These are phyloP conservation scores for Pheosia gnoma DNA, from an alignment of 2,888 invertebrate species.

Conservation along the genomic window DNA sequence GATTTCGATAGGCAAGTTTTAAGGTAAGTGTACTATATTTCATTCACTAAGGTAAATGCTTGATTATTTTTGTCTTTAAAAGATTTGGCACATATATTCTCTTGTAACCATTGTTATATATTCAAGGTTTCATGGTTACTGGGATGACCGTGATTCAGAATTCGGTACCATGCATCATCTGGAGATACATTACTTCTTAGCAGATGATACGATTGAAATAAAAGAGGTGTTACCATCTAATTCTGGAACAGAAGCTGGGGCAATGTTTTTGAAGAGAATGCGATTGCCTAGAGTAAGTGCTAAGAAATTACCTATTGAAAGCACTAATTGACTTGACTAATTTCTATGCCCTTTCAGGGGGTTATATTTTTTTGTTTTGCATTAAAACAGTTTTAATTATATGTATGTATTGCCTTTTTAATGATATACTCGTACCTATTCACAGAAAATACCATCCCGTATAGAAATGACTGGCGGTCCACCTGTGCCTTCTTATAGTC, in stretches of 20 bases:
- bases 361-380: no score
- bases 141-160: conserved; percentile 93
- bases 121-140: conserved; percentile 91
- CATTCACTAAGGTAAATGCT: neutral
- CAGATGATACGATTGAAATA: conserved; percentile 95
- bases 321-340: no score
- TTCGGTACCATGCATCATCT: conserved; percentile 91
- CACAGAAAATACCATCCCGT: conserved; percentile 67
- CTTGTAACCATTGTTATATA: neutral
- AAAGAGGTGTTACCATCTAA: conserved; percentile 88
- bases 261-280: conserved; percentile 89
- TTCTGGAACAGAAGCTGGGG: conserved; percentile 88
- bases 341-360: no score
- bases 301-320: no score
- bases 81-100: neutral
- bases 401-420: no score
- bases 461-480: conserved; percentile 76
- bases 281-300: conserved; percentile 89
- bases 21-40: conserved; percentile 53
- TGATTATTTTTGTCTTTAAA: no score
- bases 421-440: neutral
- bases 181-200: conserved; percentile 92
- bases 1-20: conserved; percentile 90
- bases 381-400: no score
- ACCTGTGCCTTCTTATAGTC: conserved; percentile 80